These are phyloP conservation scores for Brachypterus glaber DNA, from an alignment of 2,888 invertebrate species.

Conservation along the genomic window DNA sequence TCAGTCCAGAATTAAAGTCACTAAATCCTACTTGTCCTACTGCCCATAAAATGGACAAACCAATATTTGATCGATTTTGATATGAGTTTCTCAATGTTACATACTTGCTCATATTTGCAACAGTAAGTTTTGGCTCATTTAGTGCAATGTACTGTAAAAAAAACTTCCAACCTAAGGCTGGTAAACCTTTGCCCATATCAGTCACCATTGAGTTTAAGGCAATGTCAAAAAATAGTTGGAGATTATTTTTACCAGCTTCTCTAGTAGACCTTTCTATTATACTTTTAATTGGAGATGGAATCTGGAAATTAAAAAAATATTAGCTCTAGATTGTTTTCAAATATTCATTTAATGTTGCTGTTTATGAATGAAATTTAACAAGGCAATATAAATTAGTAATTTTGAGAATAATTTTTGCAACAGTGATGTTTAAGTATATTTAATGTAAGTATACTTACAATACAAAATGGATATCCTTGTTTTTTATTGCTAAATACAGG, in stretches of 20 bases:
- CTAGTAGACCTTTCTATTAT: constrained; percentile 45
- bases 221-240: constrained; percentile 61
- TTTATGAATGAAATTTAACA: constrained; percentile 33
- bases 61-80: constrained; percentile 65
- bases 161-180: constrained; percentile 59
- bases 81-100: constrained; percentile 60
- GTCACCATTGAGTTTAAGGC: constrained; percentile 60
- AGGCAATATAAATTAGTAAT: constrained; percentile 25
- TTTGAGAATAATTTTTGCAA: constrained; percentile 3
- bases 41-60: constrained; percentile 65
- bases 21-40: constrained; percentile 62
- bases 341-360: no score
- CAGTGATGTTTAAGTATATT: constrained; percentile 13
- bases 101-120: constrained; percentile 53
- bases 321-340: constrained; percentile 30
- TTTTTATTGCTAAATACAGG: constrained; percentile 50
- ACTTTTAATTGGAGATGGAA: constrained; percentile 34
- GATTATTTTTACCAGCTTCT: constrained; percentile 52
- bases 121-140: constrained; percentile 54
- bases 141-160: constrained; percentile 60
- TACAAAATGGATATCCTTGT: constrained; percentile 48
- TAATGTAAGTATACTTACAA: constrained; percentile 29
- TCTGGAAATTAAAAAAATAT: constrained; percentile 25
- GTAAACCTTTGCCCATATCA: constrained; percentile 60
- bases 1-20: constrained; percentile 56